Evolutionary conservation across 2,113 vertebrate species (phyloP), one percentile per base, ranked within the genome.

Genomic region (Typhlomys cinereus): DNA sequence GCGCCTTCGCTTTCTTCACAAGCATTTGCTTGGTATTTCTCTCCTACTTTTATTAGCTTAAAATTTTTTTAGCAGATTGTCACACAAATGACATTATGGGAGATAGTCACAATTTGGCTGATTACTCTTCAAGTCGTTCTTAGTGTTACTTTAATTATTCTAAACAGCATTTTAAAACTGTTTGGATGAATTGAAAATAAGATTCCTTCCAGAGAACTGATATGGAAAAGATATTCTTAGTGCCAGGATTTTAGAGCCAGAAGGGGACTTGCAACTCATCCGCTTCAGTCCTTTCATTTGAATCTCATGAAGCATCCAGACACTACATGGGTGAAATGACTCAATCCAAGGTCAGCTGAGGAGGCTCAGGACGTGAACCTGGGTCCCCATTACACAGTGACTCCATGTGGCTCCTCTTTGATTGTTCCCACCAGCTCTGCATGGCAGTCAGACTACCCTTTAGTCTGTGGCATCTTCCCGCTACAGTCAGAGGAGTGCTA

Each of bases 61-160:
- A 96, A 96, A 93, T 70, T 54, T 70, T 70, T 83, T 25, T 8
- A 97, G 93, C 81, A 97, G 93, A 94, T 96, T 90, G 91, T 96
- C 97, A 93, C 57, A 93, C 44, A 88, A 73, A 85, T 14, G 84
- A 34, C 89, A 94, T 83, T 94, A 83, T 69, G 96, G 93, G 92
- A 97, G 70, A 7, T 48, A 94, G 52, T 96, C 88, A 91, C 50
- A 96, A 94, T 97, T 94, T 93, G 91, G 73, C 62, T 93, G 90
- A 78, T 69, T 95, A 78, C 66, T 96, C 61, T 96, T 87, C 83
- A 79, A 95, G 94, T 81, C 95, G 80, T 90, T 86, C 95, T 93
- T 95, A 92, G 96, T 96, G 95, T 96, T 93, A 96, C 96, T 96
- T 94, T 96, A 97, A 96, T 96, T 90, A 96, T 95, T 97, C 95